Percentiles rank a stretch among this genome's conserved stretches.
phyloP scores from a whole-genome alignment of 2,888 invertebrate species.

The Xylocampa areola region DNA sequence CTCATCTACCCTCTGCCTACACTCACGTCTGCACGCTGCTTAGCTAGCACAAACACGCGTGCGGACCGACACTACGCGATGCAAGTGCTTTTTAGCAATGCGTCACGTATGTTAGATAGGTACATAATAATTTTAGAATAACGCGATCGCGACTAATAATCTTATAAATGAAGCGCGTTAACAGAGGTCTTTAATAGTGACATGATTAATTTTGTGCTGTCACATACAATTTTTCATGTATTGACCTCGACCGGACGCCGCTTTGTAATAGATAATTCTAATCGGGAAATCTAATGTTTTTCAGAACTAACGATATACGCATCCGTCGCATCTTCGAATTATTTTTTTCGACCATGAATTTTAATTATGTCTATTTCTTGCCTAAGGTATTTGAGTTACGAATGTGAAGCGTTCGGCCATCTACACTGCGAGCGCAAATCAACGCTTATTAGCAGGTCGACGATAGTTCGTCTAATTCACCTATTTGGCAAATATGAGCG shows the following conservation, averaged over 20 bases:
- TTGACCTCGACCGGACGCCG: constrained; percentile 84
- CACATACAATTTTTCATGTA: constrained; percentile 46
- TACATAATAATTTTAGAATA: constrained; percentile 8
- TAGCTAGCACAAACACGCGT: constrained; percentile 38
- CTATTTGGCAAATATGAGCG: constrained; percentile 41
- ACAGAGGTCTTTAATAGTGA: constrained; percentile 35
- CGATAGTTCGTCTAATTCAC: constrained; percentile 25
- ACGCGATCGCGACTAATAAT: constrained; percentile 27
- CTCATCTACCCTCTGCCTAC: constrained; percentile 55
- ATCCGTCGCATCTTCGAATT: constrained; percentile 82
- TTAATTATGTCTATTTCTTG: constrained; percentile 49
- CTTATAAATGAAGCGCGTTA: constrained; percentile 24
- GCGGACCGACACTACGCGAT: constrained; percentile 50
- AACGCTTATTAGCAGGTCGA: constrained; percentile 31
- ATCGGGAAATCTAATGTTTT: constrained; percentile 40
- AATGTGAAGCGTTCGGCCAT: constrained; percentile 74
- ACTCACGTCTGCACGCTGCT: constrained; percentile 51
- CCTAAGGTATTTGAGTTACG: constrained; percentile 58
- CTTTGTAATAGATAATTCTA: constrained; percentile 63
- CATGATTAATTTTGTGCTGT: constrained; percentile 39
- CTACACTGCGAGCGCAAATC: constrained; percentile 77
- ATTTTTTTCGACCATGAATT: constrained; percentile 45
- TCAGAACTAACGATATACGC: constrained; percentile 71
- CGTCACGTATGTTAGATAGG: constrained; percentile 39
- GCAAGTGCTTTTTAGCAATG: constrained; percentile 44